phyloP scores from a whole-genome alignment of 2,113 vertebrate genomes.

The Bambusicola thoracicus region DNA sequence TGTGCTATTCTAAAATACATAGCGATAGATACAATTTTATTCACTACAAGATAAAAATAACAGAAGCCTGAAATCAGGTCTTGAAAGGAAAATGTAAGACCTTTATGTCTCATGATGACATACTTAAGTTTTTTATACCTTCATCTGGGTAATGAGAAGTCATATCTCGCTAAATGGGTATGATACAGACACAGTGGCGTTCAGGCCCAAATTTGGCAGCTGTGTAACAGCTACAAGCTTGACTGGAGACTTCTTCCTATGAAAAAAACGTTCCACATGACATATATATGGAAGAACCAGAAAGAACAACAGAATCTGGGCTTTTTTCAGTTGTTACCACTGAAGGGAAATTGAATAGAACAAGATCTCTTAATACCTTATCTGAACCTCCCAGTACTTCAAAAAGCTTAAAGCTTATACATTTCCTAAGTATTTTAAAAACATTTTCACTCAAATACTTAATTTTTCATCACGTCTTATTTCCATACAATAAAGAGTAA shows the following conservation, averaged over 20 bases:
- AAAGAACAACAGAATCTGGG: constrained; percentile 6
- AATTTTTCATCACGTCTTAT: not conserved
- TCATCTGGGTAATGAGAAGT: not conserved
- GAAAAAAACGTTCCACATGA: not conserved
- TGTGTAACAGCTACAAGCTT: not conserved
- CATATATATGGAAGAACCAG: not conserved
- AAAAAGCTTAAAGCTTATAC: not conserved
- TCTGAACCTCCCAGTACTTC: not conserved
- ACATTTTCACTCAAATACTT: not conserved
- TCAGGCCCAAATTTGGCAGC: not conserved
- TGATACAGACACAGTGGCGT: not conserved
- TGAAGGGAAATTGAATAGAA: not conserved
- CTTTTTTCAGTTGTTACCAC: not conserved
- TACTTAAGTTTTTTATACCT: not conserved
- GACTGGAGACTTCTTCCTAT: not conserved
- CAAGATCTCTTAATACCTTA: not conserved
- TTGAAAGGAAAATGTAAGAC: not conserved
- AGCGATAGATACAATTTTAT: not conserved
- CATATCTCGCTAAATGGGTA: not conserved
- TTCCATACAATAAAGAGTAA: constrained; percentile 11
- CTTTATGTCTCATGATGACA: not conserved
- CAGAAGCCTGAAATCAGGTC: not conserved
- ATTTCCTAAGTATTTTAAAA: not conserved
- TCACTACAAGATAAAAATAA: not conserved
- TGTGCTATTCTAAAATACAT: not conserved